Evolutionary conservation across 2,888 invertebrate genomes (phyloP), one percentile per base, ranked within the genome.

Genomic region (Spodoptera exigua): DNA sequence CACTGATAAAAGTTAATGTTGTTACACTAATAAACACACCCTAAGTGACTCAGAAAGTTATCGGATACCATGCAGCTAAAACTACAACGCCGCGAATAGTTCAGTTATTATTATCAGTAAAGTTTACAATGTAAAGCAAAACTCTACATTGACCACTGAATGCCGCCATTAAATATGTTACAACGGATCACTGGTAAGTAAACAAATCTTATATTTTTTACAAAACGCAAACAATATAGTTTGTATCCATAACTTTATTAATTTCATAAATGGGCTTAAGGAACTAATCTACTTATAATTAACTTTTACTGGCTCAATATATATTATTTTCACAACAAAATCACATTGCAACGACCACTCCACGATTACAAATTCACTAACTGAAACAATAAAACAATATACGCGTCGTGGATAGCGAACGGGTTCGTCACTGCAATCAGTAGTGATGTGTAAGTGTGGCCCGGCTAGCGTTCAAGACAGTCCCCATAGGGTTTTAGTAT

Each of bases 351-450:
- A 86, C 91, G 90, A 89, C 92, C 89, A 88, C 77, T 79, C 86
- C 69, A 82, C 88, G 84, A 85, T 88, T 86, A 85, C 80, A 82
- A 86, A 87, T 90, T 90, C 79, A 87, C 85, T 78, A 78, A 93
- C 90, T 92, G 90, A 88, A 89, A 91, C 87, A 87, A 89, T 89
- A 84, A 88, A 84, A 86, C 81, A 81, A 85, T 81, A 74, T 82
- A 83, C 81, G 86, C 83, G 85, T 81, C 79, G 83, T 80, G 83
- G 87, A 89, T 87, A 87, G 80, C 88, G 82, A 86, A 84, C 82
- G 83, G 86, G 86, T 88, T 89, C 83, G 90, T 90, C 91, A 88
- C 87, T 85, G 85, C 87, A 84, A 83, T 86, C 82, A 82, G 65
- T 74, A 61, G 70, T 77, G 83, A 82, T 86, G 84, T 84, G 85